These are phyloP conservation scores for Drosophila yooni DNA, from an alignment of 2,888 invertebrate genomes.

Conservation along the genomic window DNA sequence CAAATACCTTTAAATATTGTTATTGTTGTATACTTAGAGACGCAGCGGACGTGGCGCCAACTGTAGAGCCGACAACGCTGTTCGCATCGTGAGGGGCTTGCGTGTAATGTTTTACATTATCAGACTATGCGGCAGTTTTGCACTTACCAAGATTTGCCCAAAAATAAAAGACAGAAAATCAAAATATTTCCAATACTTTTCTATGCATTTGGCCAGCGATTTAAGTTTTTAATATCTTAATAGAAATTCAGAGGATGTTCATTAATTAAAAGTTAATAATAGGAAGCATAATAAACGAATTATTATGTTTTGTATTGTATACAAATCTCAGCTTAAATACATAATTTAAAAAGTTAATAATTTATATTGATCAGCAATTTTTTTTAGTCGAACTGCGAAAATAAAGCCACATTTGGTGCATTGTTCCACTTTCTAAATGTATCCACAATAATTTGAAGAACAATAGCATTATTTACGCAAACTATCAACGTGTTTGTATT, in stretches of 20 bases:
- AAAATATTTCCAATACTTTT: neutral
- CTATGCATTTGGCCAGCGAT: neutral
- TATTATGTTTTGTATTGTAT: too few relatives aligned
- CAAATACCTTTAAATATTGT: constrained; percentile 84
- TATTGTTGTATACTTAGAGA: constrained; percentile 79
- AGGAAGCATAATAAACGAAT: too few relatives aligned
- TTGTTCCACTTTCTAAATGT: neutral
- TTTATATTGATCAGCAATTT: neutral
- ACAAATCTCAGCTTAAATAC: neutral
- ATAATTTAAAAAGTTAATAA: neutral
- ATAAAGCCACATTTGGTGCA: neutral
- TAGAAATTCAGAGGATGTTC: neutral
- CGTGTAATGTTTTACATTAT: constrained; percentile 32
- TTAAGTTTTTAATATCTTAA: neutral
- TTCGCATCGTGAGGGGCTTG: constrained; percentile 7
- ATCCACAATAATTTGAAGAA: neutral
- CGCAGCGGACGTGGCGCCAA: constrained; percentile 47
- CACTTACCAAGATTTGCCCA: constrained; percentile 18
- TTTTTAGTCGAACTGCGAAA: neutral
- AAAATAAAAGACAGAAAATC: neutral
- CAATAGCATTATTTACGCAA: neutral
- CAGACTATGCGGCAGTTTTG: constrained; percentile 10
- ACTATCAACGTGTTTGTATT: neutral
- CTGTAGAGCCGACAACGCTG: constrained; percentile 8
- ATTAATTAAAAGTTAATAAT: neutral